A percentile compares a stretch with the other conserved stretches of the same genome.
These are phyloP conservation scores for Pteria penguin DNA, from an alignment of 2,888 invertebrate species.

Conservation along the genomic window DNA sequence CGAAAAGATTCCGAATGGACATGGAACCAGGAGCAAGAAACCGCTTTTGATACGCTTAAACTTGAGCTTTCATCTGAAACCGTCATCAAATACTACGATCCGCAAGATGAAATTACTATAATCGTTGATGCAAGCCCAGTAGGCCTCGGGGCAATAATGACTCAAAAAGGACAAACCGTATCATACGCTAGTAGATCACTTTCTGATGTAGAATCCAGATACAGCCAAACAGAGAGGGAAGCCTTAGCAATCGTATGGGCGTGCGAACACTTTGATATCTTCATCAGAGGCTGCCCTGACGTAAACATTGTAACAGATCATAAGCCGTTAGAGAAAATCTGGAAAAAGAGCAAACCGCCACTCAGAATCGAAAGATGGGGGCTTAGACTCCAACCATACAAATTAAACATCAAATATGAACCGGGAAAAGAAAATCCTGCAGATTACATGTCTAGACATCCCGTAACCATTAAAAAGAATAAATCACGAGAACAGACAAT, in stretches of 20 bases:
- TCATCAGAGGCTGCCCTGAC: slow-evolving; percentile 55
- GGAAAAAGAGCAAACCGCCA: slow-evolving; percentile 57
- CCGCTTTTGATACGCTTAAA: slow-evolving; percentile 49
- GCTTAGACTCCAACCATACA: slow-evolving; percentile 54
- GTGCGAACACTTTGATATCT: slow-evolving; percentile 66
- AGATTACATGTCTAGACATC: slow-evolving; percentile 58
- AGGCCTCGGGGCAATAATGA: slow-evolving; percentile 49
- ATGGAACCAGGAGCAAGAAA: slow-evolving; percentile 51
- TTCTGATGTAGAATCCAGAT: slow-evolving; percentile 55
- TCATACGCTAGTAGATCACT: slow-evolving; percentile 55
- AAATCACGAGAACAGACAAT: slow-evolving; percentile 34
- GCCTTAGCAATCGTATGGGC: slow-evolving; percentile 56
- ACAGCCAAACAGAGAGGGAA: slow-evolving; percentile 64
- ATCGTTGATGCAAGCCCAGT: slow-evolving; percentile 61
- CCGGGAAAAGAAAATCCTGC: slow-evolving; percentile 58
- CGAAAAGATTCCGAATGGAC: slow-evolving; percentile 45
- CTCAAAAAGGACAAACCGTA: slow-evolving; percentile 13
- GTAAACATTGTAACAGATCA: slow-evolving; percentile 64
- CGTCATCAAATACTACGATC: slow-evolving; percentile 50
- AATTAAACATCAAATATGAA: slow-evolving; percentile 47
- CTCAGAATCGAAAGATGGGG: slow-evolving; percentile 58
- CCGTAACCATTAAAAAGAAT: slow-evolving; percentile 8
- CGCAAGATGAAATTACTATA: slow-evolving; percentile 45
- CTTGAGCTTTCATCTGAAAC: slow-evolving; percentile 43
- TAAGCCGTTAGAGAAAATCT: slow-evolving; percentile 64